Base-by-base conservation (phyloP, 1,140 invertebrate genomes). In the Goniozus legneri region DNA sequence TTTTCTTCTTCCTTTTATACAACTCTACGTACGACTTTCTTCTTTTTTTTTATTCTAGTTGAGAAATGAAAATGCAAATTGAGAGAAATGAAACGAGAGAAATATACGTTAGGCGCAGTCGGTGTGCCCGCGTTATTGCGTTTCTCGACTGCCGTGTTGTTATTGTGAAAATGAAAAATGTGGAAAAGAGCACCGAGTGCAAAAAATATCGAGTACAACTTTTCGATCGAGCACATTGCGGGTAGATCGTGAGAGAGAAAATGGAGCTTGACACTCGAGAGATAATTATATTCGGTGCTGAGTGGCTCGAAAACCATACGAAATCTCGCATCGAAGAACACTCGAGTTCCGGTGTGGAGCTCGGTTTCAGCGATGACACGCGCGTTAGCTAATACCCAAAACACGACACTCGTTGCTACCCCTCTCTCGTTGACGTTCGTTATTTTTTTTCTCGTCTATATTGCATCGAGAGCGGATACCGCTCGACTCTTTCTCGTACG, bases 371-470 rank as follows among this genome's bases (percentile, higher is more conserved):
- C 52, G 54, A 60, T 62, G 60, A 64, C 52, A 62, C 57, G 61
- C 59, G 47, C 49, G 45, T 60, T 62, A 64, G 47, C 47, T 64
- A 64, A 64, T 64, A 52, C 44, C 34, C 48, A 45, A 34, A 60
- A 57, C 41, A 33, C 43, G 47, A 61, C 20, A 46, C 54, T 10
- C 32, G 38, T 21, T 32, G 31, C 44, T 49, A 54, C 47, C 57
- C 31, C 36, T 46, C 39, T 33, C 20, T 56, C 36, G 52, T n/a
- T 38, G 30, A 54, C 34, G 52, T 48, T 41, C 47, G 47, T 58
- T 50, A 38, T 22, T 40, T 48, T 42, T 39, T 40, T 49, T 14
- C 37, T 15, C 21, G 24, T 13, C 30, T n/a, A 22, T 34, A 24
- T 22, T 1, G 1, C 13, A 6, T 35, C n/a, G n/a, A n/a, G 24